These are phyloP conservation scores for Acromyrmex charruanus DNA, from an alignment of 1,140 invertebrate species.

Conservation along the genomic window DNA sequence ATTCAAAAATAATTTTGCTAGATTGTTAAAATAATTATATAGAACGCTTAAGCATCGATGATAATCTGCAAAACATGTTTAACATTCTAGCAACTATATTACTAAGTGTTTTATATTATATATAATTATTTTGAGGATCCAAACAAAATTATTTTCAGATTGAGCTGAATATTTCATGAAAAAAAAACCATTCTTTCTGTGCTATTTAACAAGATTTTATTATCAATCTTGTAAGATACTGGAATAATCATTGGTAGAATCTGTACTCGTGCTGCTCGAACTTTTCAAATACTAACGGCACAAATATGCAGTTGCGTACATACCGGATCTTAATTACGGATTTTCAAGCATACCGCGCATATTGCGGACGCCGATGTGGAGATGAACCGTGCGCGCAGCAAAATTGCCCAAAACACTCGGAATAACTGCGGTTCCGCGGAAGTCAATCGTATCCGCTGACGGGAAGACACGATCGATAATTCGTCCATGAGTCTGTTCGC, in stretches of 20 bases:
- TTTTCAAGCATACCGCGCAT: slow-evolving; percentile 49
- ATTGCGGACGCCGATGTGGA: slow-evolving; percentile 31
- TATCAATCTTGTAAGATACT: slow-evolving; percentile 13
- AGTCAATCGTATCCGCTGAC: slow-evolving; percentile 7
- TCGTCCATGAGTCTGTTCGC: background rate
- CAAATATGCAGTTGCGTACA: slow-evolving; percentile 25
- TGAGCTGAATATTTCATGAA: no score
- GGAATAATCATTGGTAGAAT: background rate
- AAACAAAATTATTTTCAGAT: no score
- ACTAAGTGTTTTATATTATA: no score
- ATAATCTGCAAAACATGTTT: no score
- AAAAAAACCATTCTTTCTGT: background rate
- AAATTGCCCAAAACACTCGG: slow-evolving; percentile 58
- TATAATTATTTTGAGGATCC: no score
- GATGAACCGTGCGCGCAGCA: slow-evolving; percentile 40
- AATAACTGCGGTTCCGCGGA: slow-evolving; percentile 31
- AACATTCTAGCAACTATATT: no score
- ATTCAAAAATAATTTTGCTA: no score
- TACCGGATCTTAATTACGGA: slow-evolving; percentile 56
- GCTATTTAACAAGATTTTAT: background rate
- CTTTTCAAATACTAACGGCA: slow-evolving; percentile 43
- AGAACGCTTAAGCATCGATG: no score
- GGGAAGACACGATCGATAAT: slow-evolving; percentile 19
- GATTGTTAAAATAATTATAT: no score
- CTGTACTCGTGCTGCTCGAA: background rate